phyloP scores from a whole-genome alignment of 2,888 invertebrate genomes.

The Uloborus plumipes region DNA sequence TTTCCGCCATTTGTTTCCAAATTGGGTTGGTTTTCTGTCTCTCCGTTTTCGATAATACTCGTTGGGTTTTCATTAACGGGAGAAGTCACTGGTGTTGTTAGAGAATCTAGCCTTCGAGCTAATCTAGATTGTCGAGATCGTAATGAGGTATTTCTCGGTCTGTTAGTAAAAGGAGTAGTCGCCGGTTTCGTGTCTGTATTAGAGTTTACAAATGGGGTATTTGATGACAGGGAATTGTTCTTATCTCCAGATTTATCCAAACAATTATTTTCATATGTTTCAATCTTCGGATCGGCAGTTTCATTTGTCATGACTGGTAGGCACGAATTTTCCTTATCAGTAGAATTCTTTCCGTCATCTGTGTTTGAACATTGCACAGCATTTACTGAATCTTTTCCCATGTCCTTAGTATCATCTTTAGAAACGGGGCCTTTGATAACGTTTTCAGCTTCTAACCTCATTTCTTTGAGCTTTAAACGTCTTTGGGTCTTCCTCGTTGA shows the following conservation, averaged over 20 bases:
- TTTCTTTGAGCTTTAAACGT: slow-evolving; percentile 43
- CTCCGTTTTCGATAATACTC: background rate
- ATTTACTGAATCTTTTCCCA: background rate
- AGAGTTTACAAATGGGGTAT: too few species aligned
- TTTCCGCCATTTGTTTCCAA: background rate
- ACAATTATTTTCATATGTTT: too few species aligned
- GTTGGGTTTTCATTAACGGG: slow-evolving; percentile 12
- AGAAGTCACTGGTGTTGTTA: slow-evolving; percentile 41
- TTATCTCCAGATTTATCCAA: too few species aligned
- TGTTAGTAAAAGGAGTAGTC: background rate
- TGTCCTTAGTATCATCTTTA: background rate
- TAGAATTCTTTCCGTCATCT: too few species aligned
- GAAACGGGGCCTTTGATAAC: slow-evolving; percentile 4
- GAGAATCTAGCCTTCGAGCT: slow-evolving; percentile 43
- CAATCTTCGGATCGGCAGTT: too few species aligned
- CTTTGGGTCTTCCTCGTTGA: slow-evolving; percentile 49
- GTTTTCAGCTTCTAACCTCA: slow-evolving; percentile 58
- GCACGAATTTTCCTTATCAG: background rate
- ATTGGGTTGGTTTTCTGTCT: background rate
- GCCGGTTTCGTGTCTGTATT: background rate
- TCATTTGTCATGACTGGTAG: background rate
- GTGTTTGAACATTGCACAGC: too few species aligned
- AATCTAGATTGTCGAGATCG: slow-evolving; percentile 51
- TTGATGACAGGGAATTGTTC: background rate
- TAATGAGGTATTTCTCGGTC: slow-evolving; percentile 37